These are phyloP conservation scores for Neosalanx taihuensis DNA, from an alignment of 2,797 vertebrate species.

Conservation along the genomic window DNA sequence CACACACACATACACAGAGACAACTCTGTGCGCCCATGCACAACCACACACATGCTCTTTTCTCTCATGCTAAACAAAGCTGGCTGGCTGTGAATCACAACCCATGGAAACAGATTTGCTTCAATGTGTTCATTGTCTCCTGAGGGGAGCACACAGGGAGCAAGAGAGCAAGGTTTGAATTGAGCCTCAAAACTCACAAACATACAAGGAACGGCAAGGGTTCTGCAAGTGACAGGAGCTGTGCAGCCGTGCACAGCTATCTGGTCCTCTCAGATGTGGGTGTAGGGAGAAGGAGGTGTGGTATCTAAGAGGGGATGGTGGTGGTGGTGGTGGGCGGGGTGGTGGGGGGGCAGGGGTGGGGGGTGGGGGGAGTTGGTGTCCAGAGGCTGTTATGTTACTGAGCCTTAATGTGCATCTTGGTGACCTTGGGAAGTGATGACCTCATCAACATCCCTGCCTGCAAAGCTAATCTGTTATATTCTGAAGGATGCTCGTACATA, in stretches of 20 bases:
- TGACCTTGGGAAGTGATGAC: slow-evolving; percentile 73
- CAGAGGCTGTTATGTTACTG: background rate
- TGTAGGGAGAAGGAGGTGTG: background rate
- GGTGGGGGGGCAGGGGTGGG: background rate
- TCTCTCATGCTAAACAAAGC: slow-evolving; percentile 60
- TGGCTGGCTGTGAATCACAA: slow-evolving; percentile 59
- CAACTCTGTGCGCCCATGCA: background rate
- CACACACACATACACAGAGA: background rate
- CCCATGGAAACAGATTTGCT: slow-evolving; percentile 62
- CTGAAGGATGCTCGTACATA: slow-evolving; percentile 69
- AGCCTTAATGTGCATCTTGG: slow-evolving; percentile 51
- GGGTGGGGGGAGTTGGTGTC: background rate
- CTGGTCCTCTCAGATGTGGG: background rate
- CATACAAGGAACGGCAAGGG: background rate
- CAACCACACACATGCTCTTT: slow-evolving; percentile 38
- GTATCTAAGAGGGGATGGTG: background rate
- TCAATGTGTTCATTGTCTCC: slow-evolving; percentile 67
- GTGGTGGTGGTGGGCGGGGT: background rate
- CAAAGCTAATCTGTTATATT: slow-evolving; percentile 73
- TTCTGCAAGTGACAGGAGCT: background rate
- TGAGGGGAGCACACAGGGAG: slow-evolving; percentile 37
- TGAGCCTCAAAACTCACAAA: background rate
- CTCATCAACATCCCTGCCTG: slow-evolving; percentile 72
- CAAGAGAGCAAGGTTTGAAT: slow-evolving; percentile 28
- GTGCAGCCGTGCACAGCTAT: background rate